Percentiles rank a stretch among this genome's conserved stretches.
These are phyloP conservation scores for Orthosia cruda DNA, from an alignment of 2,888 invertebrate genomes.

Conservation along the genomic window DNA sequence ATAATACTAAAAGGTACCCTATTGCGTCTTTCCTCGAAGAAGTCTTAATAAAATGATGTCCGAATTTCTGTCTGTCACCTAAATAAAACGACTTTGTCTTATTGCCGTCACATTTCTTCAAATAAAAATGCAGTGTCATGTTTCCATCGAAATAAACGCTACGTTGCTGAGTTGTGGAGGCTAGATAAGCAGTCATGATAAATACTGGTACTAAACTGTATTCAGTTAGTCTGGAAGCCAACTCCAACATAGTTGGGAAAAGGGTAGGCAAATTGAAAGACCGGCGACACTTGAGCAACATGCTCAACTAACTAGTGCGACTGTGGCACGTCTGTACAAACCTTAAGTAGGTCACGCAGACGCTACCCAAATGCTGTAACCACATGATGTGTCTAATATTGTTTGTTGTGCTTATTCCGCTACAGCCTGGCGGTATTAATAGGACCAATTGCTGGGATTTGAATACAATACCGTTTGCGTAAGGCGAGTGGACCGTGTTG, in stretches of 20 bases:
- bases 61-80: slow-evolving; percentile 8
- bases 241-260: too few relatives aligned
- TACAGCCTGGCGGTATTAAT: slow-evolving; percentile 24
- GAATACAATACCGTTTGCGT: slow-evolving; percentile 20
- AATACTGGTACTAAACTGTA: too few relatives aligned
- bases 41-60: slow-evolving; percentile 10
- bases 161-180: too few relatives aligned
- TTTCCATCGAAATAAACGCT: slow-evolving; percentile 28
- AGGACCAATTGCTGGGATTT: background rate
- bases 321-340: slow-evolving; percentile 6
- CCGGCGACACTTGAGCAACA: too few relatives aligned
- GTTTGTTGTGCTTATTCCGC: slow-evolving; percentile 38
- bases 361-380: slow-evolving; percentile 29
- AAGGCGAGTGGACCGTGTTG: background rate
- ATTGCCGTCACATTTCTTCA: slow-evolving; percentile 47
- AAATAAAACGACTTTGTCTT: slow-evolving; percentile 41
- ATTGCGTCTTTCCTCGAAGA: background rate
- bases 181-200: too few relatives aligned
- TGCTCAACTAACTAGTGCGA: background rate
- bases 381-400: slow-evolving; percentile 41
- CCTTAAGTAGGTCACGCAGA: slow-evolving; percentile 56
- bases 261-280: too few relatives aligned
- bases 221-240: too few relatives aligned
- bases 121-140: slow-evolving; percentile 46
- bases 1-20: background rate